A percentile compares a stretch with the other conserved stretches of the same genome.
phyloP scores from a whole-genome alignment of 2,113 vertebrate genomes.

The Leucoraja erinaceus region DNA sequence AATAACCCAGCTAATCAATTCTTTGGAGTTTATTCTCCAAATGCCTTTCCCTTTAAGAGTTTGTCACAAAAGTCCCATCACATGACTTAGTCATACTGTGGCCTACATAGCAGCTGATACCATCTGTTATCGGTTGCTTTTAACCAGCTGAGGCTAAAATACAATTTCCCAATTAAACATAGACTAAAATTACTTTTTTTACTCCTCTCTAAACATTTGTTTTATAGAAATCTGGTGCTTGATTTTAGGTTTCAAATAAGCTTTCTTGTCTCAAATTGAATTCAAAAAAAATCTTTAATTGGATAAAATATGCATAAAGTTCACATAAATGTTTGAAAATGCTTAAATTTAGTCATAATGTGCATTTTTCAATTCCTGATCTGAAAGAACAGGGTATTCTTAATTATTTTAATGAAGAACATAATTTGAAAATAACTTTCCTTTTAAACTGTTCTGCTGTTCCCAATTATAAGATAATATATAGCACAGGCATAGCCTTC shows the following conservation, averaged over 20 bases:
- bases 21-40: not conserved
- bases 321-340: not conserved
- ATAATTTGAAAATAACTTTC: not conserved
- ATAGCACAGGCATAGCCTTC: too few relatives aligned
- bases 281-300: not conserved
- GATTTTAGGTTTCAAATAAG: not conserved
- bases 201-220: not conserved
- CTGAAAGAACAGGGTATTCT: not conserved
- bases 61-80: constrained; percentile 4
- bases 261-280: not conserved
- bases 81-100: constrained; percentile 7
- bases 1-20: not conserved
- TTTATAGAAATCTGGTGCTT: not conserved
- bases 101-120: constrained; percentile 9
- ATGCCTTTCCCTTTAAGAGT: not conserved
- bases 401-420: not conserved
- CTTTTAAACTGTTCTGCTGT: not conserved
- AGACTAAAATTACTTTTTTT: not conserved
- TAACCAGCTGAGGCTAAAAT: not conserved
- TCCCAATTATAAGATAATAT: too few relatives aligned
- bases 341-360: not conserved
- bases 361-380: not conserved
- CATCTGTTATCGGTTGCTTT: constrained; percentile 21
- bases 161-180: constrained; percentile 4
- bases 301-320: not conserved